A percentile compares a stretch with the other conserved stretches of the same genome.
Evolutionary conservation across 1,140 invertebrate genomes (phyloP).

Genomic region (Heliconius hermathena): DNA sequence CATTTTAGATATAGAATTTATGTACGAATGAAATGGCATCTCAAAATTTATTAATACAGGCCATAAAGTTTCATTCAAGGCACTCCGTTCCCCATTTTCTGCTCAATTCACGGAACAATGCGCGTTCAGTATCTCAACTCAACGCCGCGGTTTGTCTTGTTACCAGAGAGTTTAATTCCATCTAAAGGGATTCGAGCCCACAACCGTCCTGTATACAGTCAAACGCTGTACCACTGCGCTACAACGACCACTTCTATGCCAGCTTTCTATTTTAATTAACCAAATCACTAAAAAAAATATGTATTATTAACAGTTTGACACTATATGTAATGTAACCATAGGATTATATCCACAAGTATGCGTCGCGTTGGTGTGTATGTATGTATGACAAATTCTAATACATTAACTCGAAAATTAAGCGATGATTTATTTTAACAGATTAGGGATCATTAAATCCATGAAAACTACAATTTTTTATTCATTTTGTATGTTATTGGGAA

Average conservation of each 20-base stretch:
- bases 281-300: not conserved
- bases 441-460: constrained; percentile 2
- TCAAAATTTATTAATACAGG: too few relatives aligned
- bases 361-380: constrained; percentile 23
- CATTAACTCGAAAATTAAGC: not conserved
- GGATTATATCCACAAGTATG: constrained; percentile 39
- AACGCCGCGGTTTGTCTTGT: not conserved
- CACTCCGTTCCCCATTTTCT: too few relatives aligned
- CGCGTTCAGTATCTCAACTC: too few relatives aligned
- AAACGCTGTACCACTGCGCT: not conserved
- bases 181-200: not conserved
- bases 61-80: too few relatives aligned
- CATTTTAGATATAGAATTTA: too few relatives aligned
- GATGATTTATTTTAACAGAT: constrained; percentile 4
- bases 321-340: constrained; percentile 44
- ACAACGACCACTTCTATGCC: not conserved
- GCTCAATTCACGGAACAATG: too few relatives aligned
- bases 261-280: not conserved
- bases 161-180: not conserved
- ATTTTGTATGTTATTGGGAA: not conserved
- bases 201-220: not conserved
- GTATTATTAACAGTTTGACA: constrained; percentile 49
- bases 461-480: not conserved
- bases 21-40: too few relatives aligned
- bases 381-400: not conserved